phyloP scores from a whole-genome alignment of 30 jellyfish, hydroid and myxozoan species.

The Hydractinia symbiolongicarpus region DNA sequence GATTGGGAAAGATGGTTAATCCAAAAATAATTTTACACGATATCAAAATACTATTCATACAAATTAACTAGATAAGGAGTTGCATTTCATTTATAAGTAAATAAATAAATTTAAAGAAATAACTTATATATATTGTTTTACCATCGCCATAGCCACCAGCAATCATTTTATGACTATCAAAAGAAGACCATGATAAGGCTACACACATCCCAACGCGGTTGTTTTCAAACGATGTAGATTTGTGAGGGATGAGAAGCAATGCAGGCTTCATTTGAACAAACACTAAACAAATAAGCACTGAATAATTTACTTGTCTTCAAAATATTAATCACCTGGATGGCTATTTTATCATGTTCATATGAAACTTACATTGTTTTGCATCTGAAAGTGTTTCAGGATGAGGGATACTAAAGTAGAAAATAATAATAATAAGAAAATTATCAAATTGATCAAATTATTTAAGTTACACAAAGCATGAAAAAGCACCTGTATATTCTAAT shows the following conservation, averaged over 20 bases:
- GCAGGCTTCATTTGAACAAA: constrained; percentile 35
- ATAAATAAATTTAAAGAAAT: not conserved
- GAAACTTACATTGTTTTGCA: constrained; percentile 1
- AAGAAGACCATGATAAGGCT: constrained; percentile 62
- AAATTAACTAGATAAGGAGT: too few species aligned
- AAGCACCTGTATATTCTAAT: constrained; percentile 46
- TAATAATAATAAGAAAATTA: not conserved
- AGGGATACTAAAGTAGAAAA: constrained; percentile 37
- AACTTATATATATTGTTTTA: not conserved
- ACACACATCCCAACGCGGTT: not conserved
- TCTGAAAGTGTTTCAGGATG: constrained; percentile 21
- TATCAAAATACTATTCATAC: too few species aligned
- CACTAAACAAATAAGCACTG: not conserved
- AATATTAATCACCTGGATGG: not conserved
- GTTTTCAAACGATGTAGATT: not conserved
- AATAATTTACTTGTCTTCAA: not conserved
- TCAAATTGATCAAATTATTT: not conserved
- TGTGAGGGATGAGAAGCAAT: constrained; percentile 32
- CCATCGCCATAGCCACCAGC: constrained; percentile 87
- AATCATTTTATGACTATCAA: constrained; percentile 34
- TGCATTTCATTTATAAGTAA: too few species aligned
- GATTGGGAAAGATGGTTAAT: too few species aligned
- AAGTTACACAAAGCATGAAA: not conserved
- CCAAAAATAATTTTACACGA: too few species aligned
- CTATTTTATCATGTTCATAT: not conserved